These are phyloP conservation scores for Pongo abelii DNA, from an alignment of 2,113 vertebrate genomes.

Conservation along the genomic window DNA sequence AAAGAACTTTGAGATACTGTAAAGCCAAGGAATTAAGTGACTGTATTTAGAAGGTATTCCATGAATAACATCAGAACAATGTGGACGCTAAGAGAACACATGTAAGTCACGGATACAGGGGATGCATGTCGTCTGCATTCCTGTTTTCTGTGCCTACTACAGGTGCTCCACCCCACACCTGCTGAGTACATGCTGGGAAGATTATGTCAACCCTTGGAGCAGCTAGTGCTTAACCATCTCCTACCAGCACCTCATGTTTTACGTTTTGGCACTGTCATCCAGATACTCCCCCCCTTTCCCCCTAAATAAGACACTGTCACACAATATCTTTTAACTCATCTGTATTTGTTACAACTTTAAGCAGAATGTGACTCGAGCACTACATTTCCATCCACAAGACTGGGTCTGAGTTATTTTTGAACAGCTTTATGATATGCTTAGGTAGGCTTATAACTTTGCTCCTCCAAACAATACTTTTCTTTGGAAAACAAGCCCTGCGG, in stretches of 20 bases:
- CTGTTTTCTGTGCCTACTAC: background rate
- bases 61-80: background rate
- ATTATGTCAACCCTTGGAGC: background rate
- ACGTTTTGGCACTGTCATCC: no score
- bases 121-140: accelerated
- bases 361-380: background rate
- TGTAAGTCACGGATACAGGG: no score
- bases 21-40: no score
- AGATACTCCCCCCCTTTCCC: no score
- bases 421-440: background rate
- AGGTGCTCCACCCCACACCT: background rate
- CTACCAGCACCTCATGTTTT: accelerated
- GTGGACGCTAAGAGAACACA: no score
- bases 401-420: background rate
- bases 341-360: constrained; percentile 67
- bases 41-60: accelerated
- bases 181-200: accelerated
- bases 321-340: background rate
- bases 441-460: background rate
- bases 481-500: constrained; percentile 30
- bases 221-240: accelerated
- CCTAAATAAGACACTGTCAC: background rate
- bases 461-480: background rate
- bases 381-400: background rate
- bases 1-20: accelerated